phyloP scores from a whole-genome alignment of 2,888 invertebrate species.

The Tetramorium bicarinatum region DNA sequence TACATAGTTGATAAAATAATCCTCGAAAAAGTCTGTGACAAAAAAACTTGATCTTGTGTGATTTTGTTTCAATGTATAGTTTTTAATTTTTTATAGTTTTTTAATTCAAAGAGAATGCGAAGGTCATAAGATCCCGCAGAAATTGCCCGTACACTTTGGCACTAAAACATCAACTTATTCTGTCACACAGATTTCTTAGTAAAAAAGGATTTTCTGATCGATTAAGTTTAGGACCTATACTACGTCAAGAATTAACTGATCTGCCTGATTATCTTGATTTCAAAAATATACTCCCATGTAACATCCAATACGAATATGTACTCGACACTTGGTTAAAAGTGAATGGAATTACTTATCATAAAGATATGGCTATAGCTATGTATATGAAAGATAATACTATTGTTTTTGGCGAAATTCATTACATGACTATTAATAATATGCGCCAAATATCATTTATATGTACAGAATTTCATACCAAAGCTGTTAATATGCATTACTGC shows the following conservation, averaged over 20 bases:
- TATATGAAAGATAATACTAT: slow-evolving; percentile 6
- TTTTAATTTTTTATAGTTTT: no score
- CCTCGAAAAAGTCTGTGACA: no score
- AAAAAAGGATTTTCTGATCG: not conserved
- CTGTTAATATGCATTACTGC: slow-evolving; percentile 21
- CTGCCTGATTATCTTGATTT: slow-evolving; percentile 19
- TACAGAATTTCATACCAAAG: slow-evolving; percentile 20
- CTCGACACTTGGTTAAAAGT: slow-evolving; percentile 8
- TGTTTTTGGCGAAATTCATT: slow-evolving; percentile 9
- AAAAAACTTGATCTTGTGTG: no score
- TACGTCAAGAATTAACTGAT: slow-evolving; percentile 22
- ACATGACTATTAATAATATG: slow-evolving; percentile 17
- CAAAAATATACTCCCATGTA: slow-evolving; percentile 10
- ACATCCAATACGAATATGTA: slow-evolving; percentile 17
- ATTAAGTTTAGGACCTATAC: not conserved
- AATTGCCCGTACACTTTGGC: slow-evolving; percentile 20
- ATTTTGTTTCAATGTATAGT: no score
- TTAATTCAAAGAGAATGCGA: slow-evolving; percentile 27
- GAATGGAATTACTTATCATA: slow-evolving; percentile 18
- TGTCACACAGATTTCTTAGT: slow-evolving; percentile 17
- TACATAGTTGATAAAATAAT: no score
- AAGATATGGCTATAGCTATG: slow-evolving; percentile 24
- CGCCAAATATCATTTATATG: slow-evolving; percentile 12
- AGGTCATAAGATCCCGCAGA: not conserved
- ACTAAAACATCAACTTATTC: slow-evolving; percentile 33